phyloP scores from a whole-genome alignment of 1,140 invertebrate genomes.

The Papilio aristodemus region DNA sequence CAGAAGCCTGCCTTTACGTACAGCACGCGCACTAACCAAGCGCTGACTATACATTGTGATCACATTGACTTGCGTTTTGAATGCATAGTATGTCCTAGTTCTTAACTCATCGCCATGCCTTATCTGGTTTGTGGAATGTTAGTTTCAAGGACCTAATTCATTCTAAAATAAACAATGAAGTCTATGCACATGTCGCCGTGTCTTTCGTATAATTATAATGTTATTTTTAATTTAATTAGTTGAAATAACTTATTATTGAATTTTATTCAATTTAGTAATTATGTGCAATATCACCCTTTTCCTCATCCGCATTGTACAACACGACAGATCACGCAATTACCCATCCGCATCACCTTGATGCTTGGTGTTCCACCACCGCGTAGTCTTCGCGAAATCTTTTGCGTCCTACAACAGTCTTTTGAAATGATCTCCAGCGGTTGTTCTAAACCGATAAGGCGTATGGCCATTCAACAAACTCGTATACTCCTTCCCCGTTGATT shows the following conservation, averaged over 20 bases:
- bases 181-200: not conserved
- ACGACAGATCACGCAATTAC: too few species aligned
- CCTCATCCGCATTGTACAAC: too few species aligned
- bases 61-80: conserved; percentile 18
- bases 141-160: conserved; percentile 16
- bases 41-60: conserved; percentile 8
- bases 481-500: too few species aligned
- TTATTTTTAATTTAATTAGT: too few species aligned
- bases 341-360: too few species aligned
- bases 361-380: too few species aligned
- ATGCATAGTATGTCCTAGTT: conserved; percentile 21
- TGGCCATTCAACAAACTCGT: too few species aligned
- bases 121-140: conserved; percentile 26
- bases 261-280: not conserved
- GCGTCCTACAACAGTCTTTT: too few species aligned
- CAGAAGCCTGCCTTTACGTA: not conserved
- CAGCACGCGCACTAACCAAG: not conserved
- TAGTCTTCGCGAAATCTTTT: too few species aligned
- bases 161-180: not conserved
- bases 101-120: conserved; percentile 22
- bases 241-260: not conserved
- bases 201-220: not conserved
- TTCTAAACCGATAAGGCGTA: too few species aligned
- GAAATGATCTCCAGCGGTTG: too few species aligned
- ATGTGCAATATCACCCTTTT: not conserved